Percentiles rank a stretch among this genome's conserved stretches.
Evolutionary conservation across 2,113 vertebrate genomes (phyloP).

Genomic region (Sciurus niger): DNA sequence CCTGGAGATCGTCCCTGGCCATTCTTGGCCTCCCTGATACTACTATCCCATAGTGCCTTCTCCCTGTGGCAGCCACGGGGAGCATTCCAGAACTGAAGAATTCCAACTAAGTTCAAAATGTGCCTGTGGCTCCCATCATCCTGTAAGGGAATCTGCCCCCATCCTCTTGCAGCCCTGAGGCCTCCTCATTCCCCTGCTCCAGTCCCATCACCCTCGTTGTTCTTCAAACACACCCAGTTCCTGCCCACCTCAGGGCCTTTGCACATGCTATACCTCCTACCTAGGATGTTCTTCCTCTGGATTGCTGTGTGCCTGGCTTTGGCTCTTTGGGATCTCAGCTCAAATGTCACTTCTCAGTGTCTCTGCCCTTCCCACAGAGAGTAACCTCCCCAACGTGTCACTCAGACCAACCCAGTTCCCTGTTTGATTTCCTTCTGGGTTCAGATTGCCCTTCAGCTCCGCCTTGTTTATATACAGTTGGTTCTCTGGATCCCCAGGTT

Average conservation of each 20-base stretch:
- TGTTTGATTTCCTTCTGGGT: neutral
- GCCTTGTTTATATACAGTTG: too few species aligned
- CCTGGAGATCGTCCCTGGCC: neutral
- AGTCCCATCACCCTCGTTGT: neutral
- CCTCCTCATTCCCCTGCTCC: neutral
- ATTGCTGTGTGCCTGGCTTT: neutral
- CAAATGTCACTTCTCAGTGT: neutral
- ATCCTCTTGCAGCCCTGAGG: neutral
- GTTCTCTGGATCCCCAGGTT: too few species aligned
- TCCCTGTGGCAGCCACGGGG: neutral
- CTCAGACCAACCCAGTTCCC: neutral
- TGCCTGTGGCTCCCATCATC: neutral
- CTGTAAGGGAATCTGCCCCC: too few species aligned
- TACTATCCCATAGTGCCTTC: neutral
- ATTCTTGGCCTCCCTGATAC: neutral
- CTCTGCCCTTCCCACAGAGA: neutral
- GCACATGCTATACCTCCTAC: neutral
- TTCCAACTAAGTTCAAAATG: neutral
- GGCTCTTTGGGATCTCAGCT: neutral
- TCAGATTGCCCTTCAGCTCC: neutral
- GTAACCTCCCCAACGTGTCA: neutral
- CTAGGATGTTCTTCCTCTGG: neutral
- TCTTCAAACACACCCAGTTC: neutral
- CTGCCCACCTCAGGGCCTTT: slow-evolving; percentile 7
- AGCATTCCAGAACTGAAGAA: slow-evolving; percentile 44